Evolutionary conservation across 2,888 invertebrate species (phyloP), one percentile per base, ranked within the genome.

Genomic region (Hecatera dysodea): DNA sequence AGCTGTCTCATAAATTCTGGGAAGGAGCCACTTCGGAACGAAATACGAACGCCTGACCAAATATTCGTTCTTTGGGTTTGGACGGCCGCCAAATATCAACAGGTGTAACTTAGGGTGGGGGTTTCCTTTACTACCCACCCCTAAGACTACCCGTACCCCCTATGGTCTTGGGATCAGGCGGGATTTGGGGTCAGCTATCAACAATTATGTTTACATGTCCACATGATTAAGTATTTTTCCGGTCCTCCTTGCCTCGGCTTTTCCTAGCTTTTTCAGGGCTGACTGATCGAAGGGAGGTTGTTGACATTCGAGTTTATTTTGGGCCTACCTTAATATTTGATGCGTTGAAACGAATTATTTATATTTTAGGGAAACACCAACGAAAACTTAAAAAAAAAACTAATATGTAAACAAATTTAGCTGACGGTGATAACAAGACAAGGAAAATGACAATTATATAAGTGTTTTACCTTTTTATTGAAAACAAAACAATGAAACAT

Each of bases 1-100:
- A 77, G 68, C 87, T 88, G 91, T 89, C 90, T 75, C 87, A 91
- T 92, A 92, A 92, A 92, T 92, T 90, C 75, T 67, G 72, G 67
- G 83, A 87, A 89, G 84, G 81, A 83, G 81, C 83, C 78, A 76
- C 80, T 85, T 78, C 74, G 81, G 76, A 67, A 80, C 84, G 81
- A 80, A 84, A 85, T 83, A 87, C 83, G 82, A 53, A 81, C 74
- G 83, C 73, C 72, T 81, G 78, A 81, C 86, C 86, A 87, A 89
- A 89, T 88, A 89, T 84, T 84, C 85, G 80, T 84, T 77, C 75
- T 74, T 78, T 75, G 69, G 80, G 66, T 86, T 89, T 90, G 91
- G 90, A 82, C 80, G 67, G 50, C 70, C 67, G 88, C 90, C 90
- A 90, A 83, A 76, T 72, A 82, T 89, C 92, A 92, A 92, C 91